Conservation (phyloP, 2,888 invertebrate genomes). For the Leucophora obtusa region DNA sequence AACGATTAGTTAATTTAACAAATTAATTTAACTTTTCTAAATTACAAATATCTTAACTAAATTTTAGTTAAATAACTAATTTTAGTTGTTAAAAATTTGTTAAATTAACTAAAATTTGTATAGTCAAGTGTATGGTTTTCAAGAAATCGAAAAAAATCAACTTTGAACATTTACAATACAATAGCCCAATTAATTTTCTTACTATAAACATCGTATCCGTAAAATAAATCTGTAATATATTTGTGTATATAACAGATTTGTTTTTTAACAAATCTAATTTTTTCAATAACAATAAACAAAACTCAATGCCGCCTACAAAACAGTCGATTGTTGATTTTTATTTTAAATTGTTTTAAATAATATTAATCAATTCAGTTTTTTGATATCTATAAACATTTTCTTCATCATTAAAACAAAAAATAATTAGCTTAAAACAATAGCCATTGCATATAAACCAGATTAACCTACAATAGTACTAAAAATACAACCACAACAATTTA, state of each 20-base stretch:
- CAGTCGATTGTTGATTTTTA: slow-evolving; percentile 61
- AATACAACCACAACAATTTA: slow-evolving; percentile 34
- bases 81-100: not conserved
- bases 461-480: slow-evolving; percentile 59
- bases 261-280: not conserved
- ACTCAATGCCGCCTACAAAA: slow-evolving; percentile 8
- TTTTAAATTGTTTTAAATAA: slow-evolving; percentile 30
- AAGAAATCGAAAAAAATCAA: slow-evolving; percentile 1
- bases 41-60: no score
- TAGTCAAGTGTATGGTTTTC: not conserved
- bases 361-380: not conserved
- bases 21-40: not conserved
- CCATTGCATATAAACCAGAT: slow-evolving; percentile 45
- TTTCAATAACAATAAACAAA: slow-evolving; percentile 6
- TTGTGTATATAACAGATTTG: not conserved
- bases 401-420: slow-evolving; percentile 8
- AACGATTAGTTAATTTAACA: slow-evolving; percentile 33
- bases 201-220: not conserved
- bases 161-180: slow-evolving; percentile 25
- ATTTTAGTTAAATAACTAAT: no score
- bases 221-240: slow-evolving; percentile 17
- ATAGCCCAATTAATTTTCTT: slow-evolving; percentile 24
- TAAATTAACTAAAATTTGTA: not conserved
- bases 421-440: slow-evolving; percentile 48
- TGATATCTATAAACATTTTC: not conserved